These are phyloP conservation scores for Sinocyclocheilus anshuiensis DNA, from an alignment of 2,113 vertebrate species.

Conservation along the genomic window DNA sequence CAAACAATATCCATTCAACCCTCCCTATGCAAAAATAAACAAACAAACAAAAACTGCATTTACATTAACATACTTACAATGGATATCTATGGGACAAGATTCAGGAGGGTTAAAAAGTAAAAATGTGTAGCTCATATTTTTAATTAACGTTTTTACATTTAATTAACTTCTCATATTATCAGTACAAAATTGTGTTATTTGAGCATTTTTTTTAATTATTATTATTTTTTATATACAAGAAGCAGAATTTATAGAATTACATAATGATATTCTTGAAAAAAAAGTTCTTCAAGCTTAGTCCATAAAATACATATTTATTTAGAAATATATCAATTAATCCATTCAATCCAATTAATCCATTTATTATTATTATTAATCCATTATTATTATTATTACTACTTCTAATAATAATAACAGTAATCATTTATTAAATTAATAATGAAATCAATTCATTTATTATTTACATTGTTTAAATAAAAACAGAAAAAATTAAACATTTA, in stretches of 20 bases:
- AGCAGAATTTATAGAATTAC: too few relatives aligned
- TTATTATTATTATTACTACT: not conserved
- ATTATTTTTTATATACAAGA: too few relatives aligned
- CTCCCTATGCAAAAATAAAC: not conserved
- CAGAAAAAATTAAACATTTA: not conserved
- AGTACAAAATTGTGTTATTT: too few relatives aligned
- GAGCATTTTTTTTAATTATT: too few relatives aligned
- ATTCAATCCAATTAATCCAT: not conserved
- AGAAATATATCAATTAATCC: not conserved
- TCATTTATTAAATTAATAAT: too few relatives aligned
- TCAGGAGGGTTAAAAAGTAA: not conserved
- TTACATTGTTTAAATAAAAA: not conserved
- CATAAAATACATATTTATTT: not conserved
- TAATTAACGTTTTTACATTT: too few relatives aligned
- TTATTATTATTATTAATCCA: not conserved
- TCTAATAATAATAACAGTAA: not conserved
- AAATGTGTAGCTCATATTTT: too few relatives aligned
- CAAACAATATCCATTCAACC: not conserved
- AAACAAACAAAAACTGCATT: not conserved
- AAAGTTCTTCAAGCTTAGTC: not conserved
- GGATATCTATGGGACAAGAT: too few relatives aligned
- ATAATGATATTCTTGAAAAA: not conserved
- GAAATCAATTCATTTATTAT: too few relatives aligned
- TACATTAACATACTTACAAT: not conserved
- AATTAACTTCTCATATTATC: too few relatives aligned